phyloP scores from a whole-genome alignment of 1,140 invertebrate species.

The Achatina immaculata region DNA sequence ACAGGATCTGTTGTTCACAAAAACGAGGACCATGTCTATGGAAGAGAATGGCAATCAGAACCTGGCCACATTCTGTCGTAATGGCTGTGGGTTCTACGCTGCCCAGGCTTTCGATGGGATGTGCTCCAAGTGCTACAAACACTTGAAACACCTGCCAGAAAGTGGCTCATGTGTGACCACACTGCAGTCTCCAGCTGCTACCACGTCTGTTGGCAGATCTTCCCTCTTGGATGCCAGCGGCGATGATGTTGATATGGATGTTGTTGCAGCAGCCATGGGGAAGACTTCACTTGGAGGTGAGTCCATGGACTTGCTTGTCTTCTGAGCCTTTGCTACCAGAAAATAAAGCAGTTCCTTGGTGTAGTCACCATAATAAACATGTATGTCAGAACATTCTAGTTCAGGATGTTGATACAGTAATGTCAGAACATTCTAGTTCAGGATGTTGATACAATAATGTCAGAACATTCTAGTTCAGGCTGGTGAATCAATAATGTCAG shows the following conservation, averaged over 20 bases:
- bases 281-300: slow-evolving; percentile 33
- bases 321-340: too few species aligned
- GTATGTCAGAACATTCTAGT: too few species aligned
- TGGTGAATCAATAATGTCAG: too few species aligned
- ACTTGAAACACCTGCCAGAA: slow-evolving; percentile 75
- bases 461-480: too few species aligned
- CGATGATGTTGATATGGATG: slow-evolving; percentile 17
- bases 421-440: too few species aligned
- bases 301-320: background rate
- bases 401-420: too few species aligned
- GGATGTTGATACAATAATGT: too few species aligned
- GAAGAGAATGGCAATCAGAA: slow-evolving; percentile 67
- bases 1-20: background rate
- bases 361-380: too few species aligned
- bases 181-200: slow-evolving; percentile 19
- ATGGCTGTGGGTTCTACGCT: slow-evolving; percentile 98
- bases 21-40: slow-evolving; percentile 45
- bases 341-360: too few species aligned
- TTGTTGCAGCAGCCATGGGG: slow-evolving; percentile 25
- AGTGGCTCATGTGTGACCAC: slow-evolving; percentile 54
- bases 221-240: background rate
- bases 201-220: slow-evolving; percentile 3
- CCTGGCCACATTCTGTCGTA: slow-evolving; percentile 82
- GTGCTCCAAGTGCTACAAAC: slow-evolving; percentile 99
- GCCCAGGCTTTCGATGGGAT: slow-evolving; percentile 96